These are phyloP conservation scores for Drosophila recens DNA, from an alignment of 2,888 invertebrate genomes.

Conservation along the genomic window DNA sequence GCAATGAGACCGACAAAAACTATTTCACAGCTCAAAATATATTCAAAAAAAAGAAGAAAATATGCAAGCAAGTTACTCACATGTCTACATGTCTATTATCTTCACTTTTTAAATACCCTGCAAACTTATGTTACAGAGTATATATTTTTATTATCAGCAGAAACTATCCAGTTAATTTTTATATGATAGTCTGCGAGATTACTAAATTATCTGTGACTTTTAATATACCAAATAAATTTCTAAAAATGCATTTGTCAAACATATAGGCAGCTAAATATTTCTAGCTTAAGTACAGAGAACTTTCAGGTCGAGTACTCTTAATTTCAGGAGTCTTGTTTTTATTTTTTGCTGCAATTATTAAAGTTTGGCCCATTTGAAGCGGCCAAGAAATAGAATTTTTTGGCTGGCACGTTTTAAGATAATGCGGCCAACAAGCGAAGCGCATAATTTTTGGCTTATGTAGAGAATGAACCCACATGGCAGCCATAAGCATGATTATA, in stretches of 20 bases:
- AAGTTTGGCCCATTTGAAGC: conserved; percentile 49
- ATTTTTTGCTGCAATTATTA: conserved; percentile 23
- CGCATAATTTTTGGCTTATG: conserved; percentile 44
- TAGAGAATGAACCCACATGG: conserved; percentile 63
- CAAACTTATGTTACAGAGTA: too few species aligned
- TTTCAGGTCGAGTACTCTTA: not conserved
- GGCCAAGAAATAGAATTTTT: conserved; percentile 54
- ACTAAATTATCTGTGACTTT: too few species aligned
- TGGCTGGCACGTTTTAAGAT: conserved; percentile 65
- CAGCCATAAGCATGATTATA: conserved; percentile 39
- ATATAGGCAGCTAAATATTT: too few species aligned
- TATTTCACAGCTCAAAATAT: conserved; percentile 34
- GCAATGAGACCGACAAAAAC: conserved; percentile 14
- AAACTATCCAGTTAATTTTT: too few species aligned
- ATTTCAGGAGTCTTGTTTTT: conserved; percentile 2
- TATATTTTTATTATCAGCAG: too few species aligned
- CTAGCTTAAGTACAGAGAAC: too few species aligned
- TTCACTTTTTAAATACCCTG: conserved; percentile 14
- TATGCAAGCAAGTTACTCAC: conserved; percentile 35
- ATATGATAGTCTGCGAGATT: too few species aligned
- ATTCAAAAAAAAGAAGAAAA: conserved; percentile 4
- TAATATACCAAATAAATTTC: too few species aligned
- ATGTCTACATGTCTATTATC: conserved; percentile 45
- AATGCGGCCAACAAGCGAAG: conserved; percentile 61
- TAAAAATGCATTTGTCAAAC: too few species aligned